Conservation (phyloP, 2,888 invertebrate genomes). For the Acrobasis consociella region DNA sequence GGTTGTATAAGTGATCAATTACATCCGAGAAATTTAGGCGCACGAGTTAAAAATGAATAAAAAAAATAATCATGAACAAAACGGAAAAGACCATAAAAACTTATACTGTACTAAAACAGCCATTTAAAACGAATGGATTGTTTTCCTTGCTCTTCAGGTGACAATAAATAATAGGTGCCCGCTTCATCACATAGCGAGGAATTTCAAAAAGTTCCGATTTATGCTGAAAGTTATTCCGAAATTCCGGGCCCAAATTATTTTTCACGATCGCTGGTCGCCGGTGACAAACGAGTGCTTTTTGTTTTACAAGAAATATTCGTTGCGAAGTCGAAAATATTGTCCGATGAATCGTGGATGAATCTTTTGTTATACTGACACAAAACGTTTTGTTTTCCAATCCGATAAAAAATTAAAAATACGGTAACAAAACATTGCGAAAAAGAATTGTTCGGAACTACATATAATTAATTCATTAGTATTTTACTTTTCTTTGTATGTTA, state of each 20-base stretch:
- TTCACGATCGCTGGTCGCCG: constrained; percentile 13
- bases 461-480: no score
- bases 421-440: no score
- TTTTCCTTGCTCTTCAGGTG: constrained; percentile 16
- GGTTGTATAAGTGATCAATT: no score
- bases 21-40: no score
- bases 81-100: not conserved
- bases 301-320: constrained; percentile 17
- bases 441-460: no score
- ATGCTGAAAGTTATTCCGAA: constrained; percentile 21
- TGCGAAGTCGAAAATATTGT: constrained; percentile 16
- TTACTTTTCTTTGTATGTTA: no score
- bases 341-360: not conserved
- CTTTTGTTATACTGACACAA: constrained; percentile 5
- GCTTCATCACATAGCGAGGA: constrained; percentile 5
- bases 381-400: not conserved
- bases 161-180: constrained; percentile 19
- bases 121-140: constrained; percentile 7
- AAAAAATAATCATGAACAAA: no score
- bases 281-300: constrained; percentile 18
- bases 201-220: constrained; percentile 19
- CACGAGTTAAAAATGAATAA: no score
- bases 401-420: no score
- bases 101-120: constrained; percentile 6
- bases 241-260: constrained; percentile 17